A percentile compares a stretch with the other conserved stretches of the same genome.
These are phyloP conservation scores for Pandemis heparana DNA, from an alignment of 2,888 invertebrate species.

Conservation along the genomic window DNA sequence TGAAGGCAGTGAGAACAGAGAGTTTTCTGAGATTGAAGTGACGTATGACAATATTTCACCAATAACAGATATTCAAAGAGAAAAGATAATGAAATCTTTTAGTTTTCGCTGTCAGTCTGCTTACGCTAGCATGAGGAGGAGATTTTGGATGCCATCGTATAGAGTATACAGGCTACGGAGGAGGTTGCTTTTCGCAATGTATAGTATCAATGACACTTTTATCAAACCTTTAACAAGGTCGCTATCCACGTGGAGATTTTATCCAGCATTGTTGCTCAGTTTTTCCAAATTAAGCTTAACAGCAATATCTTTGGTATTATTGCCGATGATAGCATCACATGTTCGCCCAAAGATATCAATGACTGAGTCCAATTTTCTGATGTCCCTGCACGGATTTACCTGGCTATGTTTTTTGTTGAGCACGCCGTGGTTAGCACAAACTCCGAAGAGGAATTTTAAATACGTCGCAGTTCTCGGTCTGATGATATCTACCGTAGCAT, in stretches of 20 bases:
- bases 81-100: slow-evolving; percentile 77
- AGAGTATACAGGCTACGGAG: slow-evolving; percentile 73
- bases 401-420: slow-evolving; percentile 79
- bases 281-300: slow-evolving; percentile 71
- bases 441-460: slow-evolving; percentile 78
- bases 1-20: slow-evolving; percentile 60
- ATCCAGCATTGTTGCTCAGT: slow-evolving; percentile 73
- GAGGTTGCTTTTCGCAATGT: slow-evolving; percentile 67
- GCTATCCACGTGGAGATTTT: slow-evolving; percentile 77
- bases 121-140: slow-evolving; percentile 70
- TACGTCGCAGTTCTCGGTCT: slow-evolving; percentile 71
- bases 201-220: slow-evolving; percentile 76
- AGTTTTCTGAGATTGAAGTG: slow-evolving; percentile 74
- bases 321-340: slow-evolving; percentile 72
- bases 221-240: slow-evolving; percentile 78
- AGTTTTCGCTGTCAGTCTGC: slow-evolving; percentile 76
- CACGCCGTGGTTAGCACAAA: slow-evolving; percentile 78
- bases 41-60: slow-evolving; percentile 76
- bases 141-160: slow-evolving; percentile 77
- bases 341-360: slow-evolving; percentile 71
- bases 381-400: slow-evolving; percentile 77
- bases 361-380: slow-evolving; percentile 73
- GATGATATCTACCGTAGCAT: slow-evolving; percentile 66
- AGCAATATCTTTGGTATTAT: slow-evolving; percentile 65
- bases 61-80: slow-evolving; percentile 76